Evolutionary conservation across 2,113 vertebrate species (phyloP).

Genomic region (Hemiprocne comata): DNA sequence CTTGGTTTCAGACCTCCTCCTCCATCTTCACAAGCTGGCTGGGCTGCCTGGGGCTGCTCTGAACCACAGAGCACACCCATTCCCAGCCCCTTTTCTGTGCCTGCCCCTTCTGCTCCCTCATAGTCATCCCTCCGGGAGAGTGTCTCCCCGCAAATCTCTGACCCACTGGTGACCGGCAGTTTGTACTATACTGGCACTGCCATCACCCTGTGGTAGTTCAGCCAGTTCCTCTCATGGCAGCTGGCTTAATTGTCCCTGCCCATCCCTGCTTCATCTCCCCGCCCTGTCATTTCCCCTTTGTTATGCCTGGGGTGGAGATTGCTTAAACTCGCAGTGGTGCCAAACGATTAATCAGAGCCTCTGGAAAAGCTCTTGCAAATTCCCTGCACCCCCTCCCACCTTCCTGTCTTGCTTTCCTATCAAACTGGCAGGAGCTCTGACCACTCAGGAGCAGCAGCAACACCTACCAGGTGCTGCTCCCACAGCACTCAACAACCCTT

Average conservation of each 20-base stretch:
- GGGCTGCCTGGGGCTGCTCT: background rate
- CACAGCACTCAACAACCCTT: background rate
- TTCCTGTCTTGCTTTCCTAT: background rate
- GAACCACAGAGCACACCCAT: accelerated
- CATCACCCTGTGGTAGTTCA: background rate
- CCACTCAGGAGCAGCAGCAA: background rate
- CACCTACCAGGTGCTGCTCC: background rate
- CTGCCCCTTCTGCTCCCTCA: background rate
- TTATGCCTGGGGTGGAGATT: constrained; percentile 38
- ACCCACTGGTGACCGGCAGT: background rate
- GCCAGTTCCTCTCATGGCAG: background rate
- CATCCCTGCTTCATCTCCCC: background rate
- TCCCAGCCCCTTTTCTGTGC: background rate
- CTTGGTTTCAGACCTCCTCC: background rate
- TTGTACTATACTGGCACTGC: background rate
- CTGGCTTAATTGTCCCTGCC: background rate
- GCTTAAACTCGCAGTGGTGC: constrained; percentile 1
- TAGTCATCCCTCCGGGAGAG: accelerated
- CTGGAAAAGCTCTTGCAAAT: constrained; percentile 5
- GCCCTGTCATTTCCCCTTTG: constrained; percentile 15
- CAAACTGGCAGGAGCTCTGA: background rate
- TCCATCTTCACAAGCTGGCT: background rate
- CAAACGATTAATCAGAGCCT: background rate
- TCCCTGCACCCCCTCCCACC: background rate
- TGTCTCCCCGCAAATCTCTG: background rate